These are phyloP conservation scores for Rhinophrynus dorsalis DNA, from an alignment of 2,797 vertebrate genomes.

Conservation along the genomic window DNA sequence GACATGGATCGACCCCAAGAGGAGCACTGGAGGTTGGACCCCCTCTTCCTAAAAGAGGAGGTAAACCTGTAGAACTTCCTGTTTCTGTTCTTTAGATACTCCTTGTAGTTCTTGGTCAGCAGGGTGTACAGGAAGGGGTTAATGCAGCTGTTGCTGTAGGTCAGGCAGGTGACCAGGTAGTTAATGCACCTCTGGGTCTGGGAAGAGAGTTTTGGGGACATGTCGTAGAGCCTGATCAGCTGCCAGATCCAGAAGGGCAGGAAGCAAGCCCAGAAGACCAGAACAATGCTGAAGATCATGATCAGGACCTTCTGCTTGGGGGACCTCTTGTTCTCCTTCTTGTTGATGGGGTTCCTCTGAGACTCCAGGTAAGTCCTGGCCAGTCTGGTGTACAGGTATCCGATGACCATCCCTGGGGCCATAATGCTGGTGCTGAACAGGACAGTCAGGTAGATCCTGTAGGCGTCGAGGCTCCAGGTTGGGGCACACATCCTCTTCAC, in stretches of 20 bases:
- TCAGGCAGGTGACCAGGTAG: constrained; percentile 85
- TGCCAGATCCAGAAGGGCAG: constrained; percentile 93
- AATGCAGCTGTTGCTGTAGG: constrained; percentile 84
- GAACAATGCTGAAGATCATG: constrained; percentile 88
- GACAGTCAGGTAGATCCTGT: constrained; percentile 83
- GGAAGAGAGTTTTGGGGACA: constrained; percentile 74
- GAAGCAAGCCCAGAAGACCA: constrained; percentile 91
- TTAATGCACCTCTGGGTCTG: constrained; percentile 87
- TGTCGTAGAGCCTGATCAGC: constrained; percentile 82
- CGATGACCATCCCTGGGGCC: constrained; percentile 85
- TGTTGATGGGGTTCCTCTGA: constrained; percentile 73
- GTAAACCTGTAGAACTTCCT: constrained; percentile 87
- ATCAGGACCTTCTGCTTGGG: constrained; percentile 86
- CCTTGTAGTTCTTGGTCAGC: constrained; percentile 81
- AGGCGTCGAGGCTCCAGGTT: constrained; percentile 81
- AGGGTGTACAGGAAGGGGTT: constrained; percentile 84
- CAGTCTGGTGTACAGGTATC: constrained; percentile 81
- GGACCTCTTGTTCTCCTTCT: constrained; percentile 70
- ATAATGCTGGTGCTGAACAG: constrained; percentile 91
- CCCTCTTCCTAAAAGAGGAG: constrained; percentile 82
- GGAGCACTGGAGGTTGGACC: constrained; percentile 80
- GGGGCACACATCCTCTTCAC: constrained; percentile 85
- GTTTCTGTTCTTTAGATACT: constrained; percentile 82
- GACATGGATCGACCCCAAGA: constrained; percentile 80
- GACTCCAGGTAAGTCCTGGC: constrained; percentile 85